These are phyloP conservation scores for Drosophila macrospina DNA, from an alignment of 2,888 invertebrate species.

Conservation along the genomic window DNA sequence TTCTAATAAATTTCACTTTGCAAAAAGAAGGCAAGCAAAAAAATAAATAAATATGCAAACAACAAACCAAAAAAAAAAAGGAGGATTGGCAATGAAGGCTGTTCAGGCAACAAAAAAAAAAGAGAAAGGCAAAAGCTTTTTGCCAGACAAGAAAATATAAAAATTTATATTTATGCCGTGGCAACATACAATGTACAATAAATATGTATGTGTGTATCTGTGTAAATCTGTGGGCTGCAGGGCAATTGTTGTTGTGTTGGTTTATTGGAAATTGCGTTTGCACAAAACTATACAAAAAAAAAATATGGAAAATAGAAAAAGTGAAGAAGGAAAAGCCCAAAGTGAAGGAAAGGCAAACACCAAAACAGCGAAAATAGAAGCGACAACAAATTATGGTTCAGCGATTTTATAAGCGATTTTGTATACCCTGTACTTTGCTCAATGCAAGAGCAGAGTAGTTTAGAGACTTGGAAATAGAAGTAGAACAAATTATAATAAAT, in stretches of 20 bases:
- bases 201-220: slow-evolving; percentile 29
- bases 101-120: slow-evolving; percentile 8
- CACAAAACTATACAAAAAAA: slow-evolving; percentile 40
- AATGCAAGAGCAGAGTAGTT: not conserved
- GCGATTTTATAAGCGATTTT: slow-evolving; percentile 65
- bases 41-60: slow-evolving; percentile 22
- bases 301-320: slow-evolving; percentile 10
- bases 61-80: not conserved
- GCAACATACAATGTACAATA: slow-evolving; percentile 27
- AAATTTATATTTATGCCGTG: slow-evolving; percentile 68
- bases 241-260: slow-evolving; percentile 27
- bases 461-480: not conserved
- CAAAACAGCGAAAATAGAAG: slow-evolving; percentile 21
- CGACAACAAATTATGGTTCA: slow-evolving; percentile 73
- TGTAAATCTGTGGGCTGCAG: slow-evolving; percentile 12
- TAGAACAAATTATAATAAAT: not conserved
- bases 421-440: slow-evolving; percentile 1
- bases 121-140: slow-evolving; percentile 59
- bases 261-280: slow-evolving; percentile 52
- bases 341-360: slow-evolving; percentile 10
- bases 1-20: slow-evolving; percentile 82
- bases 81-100: slow-evolving; percentile 50
- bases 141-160: slow-evolving; percentile 66
- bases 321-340: too few species aligned
- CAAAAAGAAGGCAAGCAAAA: slow-evolving; percentile 16